These are phyloP conservation scores for Coryphaenoides rupestris DNA, from an alignment of 2,113 vertebrate species.

Conservation along the genomic window DNA sequence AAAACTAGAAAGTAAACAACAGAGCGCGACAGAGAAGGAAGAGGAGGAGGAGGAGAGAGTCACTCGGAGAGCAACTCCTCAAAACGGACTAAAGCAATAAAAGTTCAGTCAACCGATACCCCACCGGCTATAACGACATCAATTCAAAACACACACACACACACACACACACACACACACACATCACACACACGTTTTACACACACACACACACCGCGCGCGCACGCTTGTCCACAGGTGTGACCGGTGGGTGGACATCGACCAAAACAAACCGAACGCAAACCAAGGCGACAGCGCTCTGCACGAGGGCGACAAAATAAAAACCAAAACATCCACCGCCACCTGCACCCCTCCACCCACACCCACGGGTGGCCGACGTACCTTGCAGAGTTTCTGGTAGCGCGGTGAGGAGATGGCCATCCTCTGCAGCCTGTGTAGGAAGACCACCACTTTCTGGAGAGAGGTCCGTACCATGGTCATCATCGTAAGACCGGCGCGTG, in stretches of 20 bases:
- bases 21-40: neutral
- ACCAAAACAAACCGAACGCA: too few species aligned
- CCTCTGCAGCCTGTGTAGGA: slow-evolving; percentile 97
- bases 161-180: too few species aligned
- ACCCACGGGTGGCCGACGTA: slow-evolving; percentile 48
- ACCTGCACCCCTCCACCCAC: slow-evolving; percentile 14
- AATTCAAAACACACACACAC: neutral
- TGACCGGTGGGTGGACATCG: too few species aligned
- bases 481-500: slow-evolving; percentile 97
- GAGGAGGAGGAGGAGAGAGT: too few species aligned
- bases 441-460: slow-evolving; percentile 99
- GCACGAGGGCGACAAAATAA: neutral
- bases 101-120: neutral
- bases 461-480: slow-evolving; percentile 99
- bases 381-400: slow-evolving; percentile 99
- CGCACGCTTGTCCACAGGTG: too few species aligned
- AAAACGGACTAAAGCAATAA: neutral
- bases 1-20: too few species aligned
- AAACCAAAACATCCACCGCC: slow-evolving; percentile 28
- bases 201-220: too few species aligned
- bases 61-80: neutral
- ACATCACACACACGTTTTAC: too few species aligned
- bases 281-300: too few species aligned
- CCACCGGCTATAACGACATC: neutral
- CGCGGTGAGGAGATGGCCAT: slow-evolving; percentile 98